Conservation (phyloP, 2,113 vertebrate genomes). For the Aythya baeri region DNA sequence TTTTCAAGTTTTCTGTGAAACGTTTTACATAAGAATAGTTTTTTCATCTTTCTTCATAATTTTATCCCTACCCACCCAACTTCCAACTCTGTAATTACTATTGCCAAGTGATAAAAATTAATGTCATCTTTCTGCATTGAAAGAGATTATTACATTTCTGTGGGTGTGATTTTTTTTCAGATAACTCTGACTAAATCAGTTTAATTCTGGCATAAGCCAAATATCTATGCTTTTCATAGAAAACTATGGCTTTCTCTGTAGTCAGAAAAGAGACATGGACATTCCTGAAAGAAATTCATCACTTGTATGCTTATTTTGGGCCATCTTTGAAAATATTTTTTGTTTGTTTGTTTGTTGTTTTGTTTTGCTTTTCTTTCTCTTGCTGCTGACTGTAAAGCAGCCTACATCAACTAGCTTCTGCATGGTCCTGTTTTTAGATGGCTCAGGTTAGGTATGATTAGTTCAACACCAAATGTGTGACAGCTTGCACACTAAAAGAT, state of each 20-base stretch:
- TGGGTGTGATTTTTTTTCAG: background rate
- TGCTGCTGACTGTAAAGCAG: background rate
- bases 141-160: background rate
- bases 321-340: background rate
- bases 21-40: background rate
- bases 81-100: background rate
- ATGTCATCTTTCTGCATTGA: background rate
- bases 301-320: background rate
- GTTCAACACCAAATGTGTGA: background rate
- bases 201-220: background rate
- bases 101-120: background rate
- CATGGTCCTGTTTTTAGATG: background rate
- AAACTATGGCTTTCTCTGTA: background rate
- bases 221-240: background rate
- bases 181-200: background rate
- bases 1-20: background rate
- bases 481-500: background rate
- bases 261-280: background rate
- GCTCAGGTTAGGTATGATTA: background rate
- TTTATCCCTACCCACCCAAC: background rate
- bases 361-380: background rate
- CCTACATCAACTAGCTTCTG: background rate
- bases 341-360: background rate
- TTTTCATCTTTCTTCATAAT: background rate
- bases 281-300: background rate